A percentile compares a stretch with the other conserved stretches of the same genome.
These are phyloP conservation scores for Callithrix jacchus DNA, from an alignment of 2,113 vertebrate species.

Conservation along the genomic window DNA sequence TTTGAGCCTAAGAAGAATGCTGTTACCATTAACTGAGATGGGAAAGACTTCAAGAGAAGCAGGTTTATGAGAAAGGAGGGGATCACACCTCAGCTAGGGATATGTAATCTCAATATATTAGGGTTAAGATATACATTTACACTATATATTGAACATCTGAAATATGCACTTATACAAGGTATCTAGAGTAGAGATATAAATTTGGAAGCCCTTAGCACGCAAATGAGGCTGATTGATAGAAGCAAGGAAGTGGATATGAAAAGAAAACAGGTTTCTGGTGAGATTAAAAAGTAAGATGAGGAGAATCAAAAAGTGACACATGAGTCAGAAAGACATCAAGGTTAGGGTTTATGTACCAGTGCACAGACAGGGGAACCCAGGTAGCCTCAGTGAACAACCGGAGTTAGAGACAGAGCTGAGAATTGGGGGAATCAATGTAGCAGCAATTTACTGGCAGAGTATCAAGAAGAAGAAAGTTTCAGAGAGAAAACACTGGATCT, in stretches of 20 bases:
- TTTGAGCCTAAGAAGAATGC: background rate
- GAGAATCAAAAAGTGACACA: background rate
- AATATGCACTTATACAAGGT: background rate
- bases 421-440: background rate
- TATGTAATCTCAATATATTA: background rate
- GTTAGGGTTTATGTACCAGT: background rate
- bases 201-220: background rate
- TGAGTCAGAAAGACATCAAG: background rate
- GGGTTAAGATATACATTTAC: background rate
- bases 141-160: background rate
- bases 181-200: background rate
- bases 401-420: background rate
- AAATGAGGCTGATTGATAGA: background rate
- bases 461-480: background rate
- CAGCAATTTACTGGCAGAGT: background rate
- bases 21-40: background rate
- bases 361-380: rapidly evolving
- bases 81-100: background rate
- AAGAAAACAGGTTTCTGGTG: background rate
- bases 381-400: background rate
- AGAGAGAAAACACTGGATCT: background rate
- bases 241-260: background rate
- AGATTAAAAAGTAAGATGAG: background rate
- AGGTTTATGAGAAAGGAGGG: background rate
- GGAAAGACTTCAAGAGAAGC: background rate